phyloP scores from a whole-genome alignment of 2,797 vertebrate species.

The Phaenicophaeus curvirostris region DNA sequence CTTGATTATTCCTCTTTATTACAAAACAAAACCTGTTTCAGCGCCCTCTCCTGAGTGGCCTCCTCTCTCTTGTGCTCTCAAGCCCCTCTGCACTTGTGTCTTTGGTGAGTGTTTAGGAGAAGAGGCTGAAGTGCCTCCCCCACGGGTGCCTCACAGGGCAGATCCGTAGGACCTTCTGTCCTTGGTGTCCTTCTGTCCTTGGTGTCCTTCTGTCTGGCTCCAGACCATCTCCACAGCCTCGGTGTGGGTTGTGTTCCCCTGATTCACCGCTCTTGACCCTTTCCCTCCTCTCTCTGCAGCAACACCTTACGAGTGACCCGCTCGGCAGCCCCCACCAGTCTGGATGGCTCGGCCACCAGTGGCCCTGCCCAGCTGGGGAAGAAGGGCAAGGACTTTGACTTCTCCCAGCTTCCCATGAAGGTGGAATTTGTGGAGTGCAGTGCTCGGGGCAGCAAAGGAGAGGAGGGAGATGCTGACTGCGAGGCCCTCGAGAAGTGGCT shows the following conservation, averaged over 20 bases:
- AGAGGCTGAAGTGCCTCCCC: neutral
- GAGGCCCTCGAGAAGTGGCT: slow-evolving; percentile 87
- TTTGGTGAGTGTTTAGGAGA: neutral
- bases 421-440: slow-evolving; percentile 96
- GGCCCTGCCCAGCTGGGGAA: slow-evolving; percentile 85
- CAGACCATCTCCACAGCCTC: rapidly evolving
- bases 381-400: slow-evolving; percentile 96
- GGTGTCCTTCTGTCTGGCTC: neutral
- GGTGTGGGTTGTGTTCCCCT: neutral
- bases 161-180: neutral
- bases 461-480: slow-evolving; percentile 81
- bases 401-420: slow-evolving; percentile 90
- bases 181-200: neutral
- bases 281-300: slow-evolving; percentile 72
- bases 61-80: neutral
- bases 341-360: slow-evolving; percentile 84
- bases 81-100: neutral
- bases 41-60: neutral
- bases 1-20: neutral
- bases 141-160: neutral
- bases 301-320: slow-evolving; percentile 93
- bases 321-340: slow-evolving; percentile 89
- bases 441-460: slow-evolving; percentile 84
- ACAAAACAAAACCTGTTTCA: neutral
- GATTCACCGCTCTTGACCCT: neutral